These are phyloP conservation scores for Aplochiton taeniatus DNA, from an alignment of 2,797 vertebrate species.

Conservation along the genomic window DNA sequence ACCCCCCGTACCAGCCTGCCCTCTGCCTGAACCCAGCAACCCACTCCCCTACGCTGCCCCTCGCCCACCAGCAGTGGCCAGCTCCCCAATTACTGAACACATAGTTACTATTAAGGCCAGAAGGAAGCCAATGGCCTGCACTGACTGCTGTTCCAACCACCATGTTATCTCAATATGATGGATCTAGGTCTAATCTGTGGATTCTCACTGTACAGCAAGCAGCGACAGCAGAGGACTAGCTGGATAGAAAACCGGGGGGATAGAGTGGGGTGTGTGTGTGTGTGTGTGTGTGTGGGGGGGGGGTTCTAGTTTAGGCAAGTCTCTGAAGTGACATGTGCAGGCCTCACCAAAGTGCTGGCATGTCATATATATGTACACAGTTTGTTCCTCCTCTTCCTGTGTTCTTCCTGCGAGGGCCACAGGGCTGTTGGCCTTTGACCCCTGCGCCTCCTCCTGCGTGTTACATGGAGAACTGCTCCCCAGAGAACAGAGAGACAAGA, in stretches of 20 bases:
- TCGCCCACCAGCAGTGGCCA: no score
- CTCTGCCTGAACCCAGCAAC: slow-evolving; percentile 65
- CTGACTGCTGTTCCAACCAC: no score
- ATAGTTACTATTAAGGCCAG: no score
- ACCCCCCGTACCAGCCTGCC: slow-evolving; percentile 47
- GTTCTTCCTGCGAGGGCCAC: slow-evolving; percentile 60
- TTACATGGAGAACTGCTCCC: slow-evolving; percentile 31
- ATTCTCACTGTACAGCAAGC: no score
- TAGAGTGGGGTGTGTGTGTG: slow-evolving; percentile 11
- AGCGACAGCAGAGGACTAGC: no score
- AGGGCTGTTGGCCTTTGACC: slow-evolving; percentile 58
- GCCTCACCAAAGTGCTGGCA: slow-evolving; percentile 63
- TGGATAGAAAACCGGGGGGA: slow-evolving; percentile 32
- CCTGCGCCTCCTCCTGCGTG: slow-evolving; percentile 24
- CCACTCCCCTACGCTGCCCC: slow-evolving; percentile 45
- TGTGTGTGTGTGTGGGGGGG: not conserved
- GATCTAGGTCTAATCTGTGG: no score
- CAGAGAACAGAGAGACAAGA: slow-evolving; percentile 23
- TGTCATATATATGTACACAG: slow-evolving; percentile 74
- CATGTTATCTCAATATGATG: no score
- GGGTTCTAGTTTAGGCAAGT: slow-evolving; percentile 16
- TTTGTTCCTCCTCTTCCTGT: slow-evolving; percentile 75
- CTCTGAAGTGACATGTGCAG: slow-evolving; percentile 69
- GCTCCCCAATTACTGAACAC: no score
- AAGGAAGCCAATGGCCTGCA: no score